Evolutionary conservation across 2,113 vertebrate genomes (phyloP), one percentile per base, ranked within the genome.

Genomic region (Notothenia coriiceps): DNA sequence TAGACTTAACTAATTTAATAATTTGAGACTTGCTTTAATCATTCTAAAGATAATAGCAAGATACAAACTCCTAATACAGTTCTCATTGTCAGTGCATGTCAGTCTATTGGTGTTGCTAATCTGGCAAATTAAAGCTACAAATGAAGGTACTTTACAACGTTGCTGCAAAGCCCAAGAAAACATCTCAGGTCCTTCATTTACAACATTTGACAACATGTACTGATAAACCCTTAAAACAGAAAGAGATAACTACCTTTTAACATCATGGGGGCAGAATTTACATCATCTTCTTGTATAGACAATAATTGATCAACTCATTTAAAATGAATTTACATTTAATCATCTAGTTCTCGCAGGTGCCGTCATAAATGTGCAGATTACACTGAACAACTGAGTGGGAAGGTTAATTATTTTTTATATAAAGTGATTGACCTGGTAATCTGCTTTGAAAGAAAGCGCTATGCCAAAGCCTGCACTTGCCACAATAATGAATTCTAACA

Each of bases 401-500:
- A 55, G 66, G 55, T 18, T 67, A 2, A 20, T 67, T 33, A 35
- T n/a, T 67, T 55, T 43, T 59, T 25, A 57, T 57, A 46, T 40
- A 25, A 64, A 20, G 54, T 47, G 10, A 56, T 43, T 49, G 18
- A 43, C 18, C 3, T 11, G 55, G 57, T 5, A 68, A 47, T 40
- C 14, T 60, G 25, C 57, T 44, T 64, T 43, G 4, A 71, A 68
- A 33, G 17, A 10, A 50, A 4, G 35, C 59, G 62, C 43, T 52
- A 50, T 29, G 40, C 35, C 4, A 64, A 63, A 57, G 40, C 10
- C 47, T 29, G 20, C 13, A 33, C 55, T 52, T 44, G 5, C 18
- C 17, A 18, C 2, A 49, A 56, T 2, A 77, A 52, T 60, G 60
- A 84, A 79, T 44, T 65, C 50, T 50, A 35, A 77, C 78, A 63